These are phyloP conservation scores for Platyscapa corneri DNA, from an alignment of 1,140 invertebrate genomes.

Conservation along the genomic window DNA sequence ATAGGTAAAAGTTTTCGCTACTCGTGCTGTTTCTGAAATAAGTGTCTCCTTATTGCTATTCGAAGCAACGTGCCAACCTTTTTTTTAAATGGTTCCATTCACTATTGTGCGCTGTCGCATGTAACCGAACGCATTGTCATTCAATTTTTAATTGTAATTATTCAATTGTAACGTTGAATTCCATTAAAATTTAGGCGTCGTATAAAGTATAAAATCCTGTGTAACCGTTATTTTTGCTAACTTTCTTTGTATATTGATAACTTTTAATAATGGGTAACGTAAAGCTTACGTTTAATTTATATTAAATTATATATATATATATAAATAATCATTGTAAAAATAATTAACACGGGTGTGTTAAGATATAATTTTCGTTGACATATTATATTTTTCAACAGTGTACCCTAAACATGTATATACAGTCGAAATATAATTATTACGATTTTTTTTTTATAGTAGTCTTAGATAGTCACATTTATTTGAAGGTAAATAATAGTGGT, in stretches of 20 bases:
- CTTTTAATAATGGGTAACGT: slow-evolving; percentile 11
- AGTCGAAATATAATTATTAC: slow-evolving; percentile 18
- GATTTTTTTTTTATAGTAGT: slow-evolving; percentile 19
- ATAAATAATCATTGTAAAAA: slow-evolving; percentile 8
- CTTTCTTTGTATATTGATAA: neutral
- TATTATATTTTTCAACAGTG: neutral
- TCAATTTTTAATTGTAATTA: neutral
- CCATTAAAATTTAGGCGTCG: neutral
- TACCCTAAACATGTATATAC: slow-evolving; percentile 4
- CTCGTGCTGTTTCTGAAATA: too few relatives aligned
- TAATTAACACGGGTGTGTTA: neutral
- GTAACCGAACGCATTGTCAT: neutral
- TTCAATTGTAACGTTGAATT: neutral
- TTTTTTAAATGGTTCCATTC: neutral
- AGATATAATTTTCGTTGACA: neutral
- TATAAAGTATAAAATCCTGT: neutral
- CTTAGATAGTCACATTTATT: slow-evolving; percentile 10
- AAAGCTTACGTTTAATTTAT: slow-evolving; percentile 20
- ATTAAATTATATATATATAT: neutral
- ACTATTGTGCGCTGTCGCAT: neutral
- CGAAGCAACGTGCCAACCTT: too few relatives aligned
- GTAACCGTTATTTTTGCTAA: neutral
- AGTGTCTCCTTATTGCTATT: too few relatives aligned
- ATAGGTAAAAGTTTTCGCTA: too few relatives aligned
- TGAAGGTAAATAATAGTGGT: neutral